Base-by-base conservation (phyloP, 2,888 invertebrate species). In the Gryllus longicercus region DNA sequence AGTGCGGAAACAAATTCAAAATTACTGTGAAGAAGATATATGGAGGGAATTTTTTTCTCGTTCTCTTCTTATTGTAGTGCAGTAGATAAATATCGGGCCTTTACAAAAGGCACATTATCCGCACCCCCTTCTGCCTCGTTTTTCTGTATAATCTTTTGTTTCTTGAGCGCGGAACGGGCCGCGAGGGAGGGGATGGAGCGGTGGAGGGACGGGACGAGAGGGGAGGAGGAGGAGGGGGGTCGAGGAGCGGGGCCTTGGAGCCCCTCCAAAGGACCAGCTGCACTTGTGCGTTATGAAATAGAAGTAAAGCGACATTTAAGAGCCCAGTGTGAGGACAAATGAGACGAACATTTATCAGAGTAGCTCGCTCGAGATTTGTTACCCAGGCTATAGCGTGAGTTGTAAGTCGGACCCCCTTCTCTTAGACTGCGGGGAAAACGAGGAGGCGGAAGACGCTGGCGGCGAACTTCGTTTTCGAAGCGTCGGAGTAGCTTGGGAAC, bases 1-100 rank as follows among this genome's bases (percentile, higher is more conserved):
- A 63, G 63, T 63, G 63, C 63, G 63, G 63, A 63, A 63, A 63
- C 63, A 63, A 63, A 63, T 63, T 63, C 63, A 63, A 63, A 63
- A 63, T 63, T 63, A 63, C 63, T 63, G 63, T 63, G 63, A 63
- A 63, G 63, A 63, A 63, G 63, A 63, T 63, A 63, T 63, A 63
- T 63, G 63, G 63, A 63, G 63, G 63, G 63, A 63, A 63, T 63
- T 63, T 63, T 63, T 63, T 63, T n/a, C n/a, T 63, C 63, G 16
- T 14, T 18, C 63, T 63, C 63, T 63, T 63, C 63, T 63, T 63
- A 63, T 63, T 63, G 63, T 63, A 63, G 63, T n/a, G 63, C 63
- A 63, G 63, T 63, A 63, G 63, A 63, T 63, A 63, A 63, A 63
- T 63, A 63, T 63, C 63, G 63, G 63, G 63, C 63, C n/a, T 63